Conservation (phyloP, 2,797 vertebrate species). For the Poeciliopsis gracilis region DNA sequence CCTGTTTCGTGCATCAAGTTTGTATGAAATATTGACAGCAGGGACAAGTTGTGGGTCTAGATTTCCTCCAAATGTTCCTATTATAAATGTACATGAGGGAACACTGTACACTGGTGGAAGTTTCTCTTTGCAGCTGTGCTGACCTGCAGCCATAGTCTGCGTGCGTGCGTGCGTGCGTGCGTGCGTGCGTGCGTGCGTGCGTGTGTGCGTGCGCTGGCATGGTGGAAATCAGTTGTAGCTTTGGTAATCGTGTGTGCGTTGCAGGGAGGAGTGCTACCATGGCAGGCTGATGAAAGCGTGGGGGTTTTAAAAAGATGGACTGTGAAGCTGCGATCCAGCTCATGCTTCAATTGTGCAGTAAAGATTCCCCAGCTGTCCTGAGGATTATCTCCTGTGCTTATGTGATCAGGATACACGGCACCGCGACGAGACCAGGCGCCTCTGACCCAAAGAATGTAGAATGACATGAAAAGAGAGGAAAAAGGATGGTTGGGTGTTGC, state of each 20-base stretch:
- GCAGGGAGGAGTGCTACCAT: constrained; percentile 43
- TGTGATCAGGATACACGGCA: constrained; percentile 85
- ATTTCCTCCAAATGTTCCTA: constrained; percentile 63
- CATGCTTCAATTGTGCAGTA: constrained; percentile 79
- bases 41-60: constrained; percentile 63
- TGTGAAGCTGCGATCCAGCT: constrained; percentile 71
- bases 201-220: constrained; percentile 40
- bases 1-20: constrained; percentile 71
- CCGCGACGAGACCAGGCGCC: constrained; percentile 78
- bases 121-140: constrained; percentile 71
- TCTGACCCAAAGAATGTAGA: constrained; percentile 73
- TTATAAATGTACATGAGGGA: constrained; percentile 66
- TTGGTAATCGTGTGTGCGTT: constrained; percentile 36
- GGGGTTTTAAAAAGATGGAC: constrained; percentile 64
- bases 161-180: constrained; percentile 36
- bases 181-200: background rate
- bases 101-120: constrained; percentile 65
- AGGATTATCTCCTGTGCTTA: constrained; percentile 84
- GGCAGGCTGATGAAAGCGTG: constrained; percentile 68
- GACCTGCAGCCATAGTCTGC: constrained; percentile 53
- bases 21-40: constrained; percentile 71
- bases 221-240: constrained; percentile 48
- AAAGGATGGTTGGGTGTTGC: constrained; percentile 57
- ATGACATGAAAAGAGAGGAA: constrained; percentile 59
- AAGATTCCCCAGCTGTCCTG: constrained; percentile 85